Evolutionary conservation across 2,888 invertebrate genomes (phyloP).

Genomic region (Subacronicta megacephala): DNA sequence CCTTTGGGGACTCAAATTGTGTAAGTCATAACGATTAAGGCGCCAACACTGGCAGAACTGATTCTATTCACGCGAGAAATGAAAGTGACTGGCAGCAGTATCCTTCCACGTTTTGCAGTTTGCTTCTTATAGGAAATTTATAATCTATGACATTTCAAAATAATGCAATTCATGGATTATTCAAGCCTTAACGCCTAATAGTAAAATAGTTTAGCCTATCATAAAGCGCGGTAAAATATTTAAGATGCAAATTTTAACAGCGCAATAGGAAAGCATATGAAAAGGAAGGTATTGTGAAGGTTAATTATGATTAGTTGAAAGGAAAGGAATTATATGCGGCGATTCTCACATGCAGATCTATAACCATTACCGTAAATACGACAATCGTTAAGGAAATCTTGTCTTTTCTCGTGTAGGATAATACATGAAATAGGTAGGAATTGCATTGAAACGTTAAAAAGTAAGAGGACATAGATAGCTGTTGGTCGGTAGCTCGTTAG

Average conservation of each 20-base stretch:
- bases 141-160: conserved; percentile 43
- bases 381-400: too few species aligned
- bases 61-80: conserved; percentile 85
- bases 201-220: conserved; percentile 17
- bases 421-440: conserved; percentile 7
- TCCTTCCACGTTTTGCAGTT: conserved; percentile 34
- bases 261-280: conserved; percentile 8
- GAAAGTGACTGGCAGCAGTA: conserved; percentile 80
- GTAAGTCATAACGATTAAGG: conserved; percentile 69
- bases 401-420: not conserved
- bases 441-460: conserved; percentile 37
- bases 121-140: conserved; percentile 46
- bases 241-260: conserved; percentile 9
- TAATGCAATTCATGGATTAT: conserved; percentile 40
- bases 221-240: conserved; percentile 20
- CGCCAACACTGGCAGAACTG: conserved; percentile 65
- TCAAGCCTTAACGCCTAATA: conserved; percentile 10
- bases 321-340: not conserved
- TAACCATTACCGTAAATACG: not conserved
- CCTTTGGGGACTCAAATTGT: conserved; percentile 59
- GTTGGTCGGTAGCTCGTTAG: conserved; percentile 70
- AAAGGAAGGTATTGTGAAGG: not conserved
- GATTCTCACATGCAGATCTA: not conserved
- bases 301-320: conserved; percentile 1
- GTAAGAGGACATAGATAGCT: conserved; percentile 57